Percentiles rank a stretch among this genome's conserved stretches.
Evolutionary conservation across 2,888 invertebrate species (phyloP).

Genomic region (Agonopterix alstromeriana): DNA sequence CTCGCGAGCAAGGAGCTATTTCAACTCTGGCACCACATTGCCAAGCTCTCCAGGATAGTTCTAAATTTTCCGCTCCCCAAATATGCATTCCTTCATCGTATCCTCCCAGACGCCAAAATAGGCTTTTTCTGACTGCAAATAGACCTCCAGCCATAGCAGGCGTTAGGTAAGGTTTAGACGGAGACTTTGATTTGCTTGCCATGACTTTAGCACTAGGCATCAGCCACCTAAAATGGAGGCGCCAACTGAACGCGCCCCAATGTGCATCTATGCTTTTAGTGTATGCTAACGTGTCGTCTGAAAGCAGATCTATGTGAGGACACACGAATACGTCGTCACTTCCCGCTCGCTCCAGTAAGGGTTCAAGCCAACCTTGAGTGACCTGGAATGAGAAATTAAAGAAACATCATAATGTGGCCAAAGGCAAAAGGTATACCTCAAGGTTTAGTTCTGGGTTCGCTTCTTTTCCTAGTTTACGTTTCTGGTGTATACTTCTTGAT

Average conservation of each 20-base stretch:
- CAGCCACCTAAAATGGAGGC: conserved; percentile 93
- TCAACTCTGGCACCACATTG: conserved; percentile 95
- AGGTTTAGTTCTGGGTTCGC: too few species aligned
- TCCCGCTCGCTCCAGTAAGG: conserved; percentile 71
- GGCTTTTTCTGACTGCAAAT: conserved; percentile 90
- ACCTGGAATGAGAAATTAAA: conserved; percentile 35
- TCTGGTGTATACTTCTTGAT: too few species aligned
- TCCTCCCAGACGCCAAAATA: conserved; percentile 91
- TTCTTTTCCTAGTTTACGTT: too few species aligned
- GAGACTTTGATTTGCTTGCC: conserved; percentile 77
- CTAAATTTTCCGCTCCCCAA: conserved; percentile 99
- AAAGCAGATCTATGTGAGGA: conserved; percentile 82
- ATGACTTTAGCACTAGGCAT: conserved; percentile 82
- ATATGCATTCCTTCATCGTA: conserved; percentile 87
- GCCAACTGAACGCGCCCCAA: conserved; percentile 99
- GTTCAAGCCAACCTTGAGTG: conserved; percentile 80
- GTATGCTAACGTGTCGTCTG: conserved; percentile 97
- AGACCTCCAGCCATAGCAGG: conserved; percentile 97
- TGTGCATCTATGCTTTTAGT: conserved; percentile 96
- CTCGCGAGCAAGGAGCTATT: conserved; percentile 94
- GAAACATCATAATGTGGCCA: too few species aligned
- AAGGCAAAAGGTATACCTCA: too few species aligned
- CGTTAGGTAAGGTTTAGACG: conserved; percentile 83
- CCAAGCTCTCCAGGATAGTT: conserved; percentile 97
- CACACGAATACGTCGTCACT: conserved; percentile 69